These are phyloP conservation scores for Euplagia quadripunctaria DNA, from an alignment of 2,888 invertebrate genomes.

Conservation along the genomic window DNA sequence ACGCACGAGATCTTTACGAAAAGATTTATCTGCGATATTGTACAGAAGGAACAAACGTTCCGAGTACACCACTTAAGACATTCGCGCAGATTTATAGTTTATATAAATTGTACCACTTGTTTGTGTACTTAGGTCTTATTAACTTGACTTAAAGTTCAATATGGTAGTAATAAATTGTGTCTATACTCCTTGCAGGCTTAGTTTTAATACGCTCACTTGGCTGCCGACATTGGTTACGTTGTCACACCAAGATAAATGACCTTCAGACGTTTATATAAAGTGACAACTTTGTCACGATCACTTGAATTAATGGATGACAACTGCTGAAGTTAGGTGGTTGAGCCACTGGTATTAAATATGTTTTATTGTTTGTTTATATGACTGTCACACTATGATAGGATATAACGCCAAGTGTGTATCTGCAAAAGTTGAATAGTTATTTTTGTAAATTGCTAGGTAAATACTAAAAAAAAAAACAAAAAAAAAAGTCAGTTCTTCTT, in stretches of 20 bases:
- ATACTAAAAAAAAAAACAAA: too few species aligned
- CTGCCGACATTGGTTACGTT: slow-evolving; percentile 72
- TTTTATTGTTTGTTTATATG: slow-evolving; percentile 46
- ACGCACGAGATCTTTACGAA: slow-evolving; percentile 39
- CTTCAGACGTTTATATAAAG: slow-evolving; percentile 68
- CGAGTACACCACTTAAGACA: slow-evolving; percentile 66
- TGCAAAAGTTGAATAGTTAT: slow-evolving; percentile 34
- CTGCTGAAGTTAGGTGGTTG: slow-evolving; percentile 43
- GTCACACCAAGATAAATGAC: slow-evolving; percentile 79
- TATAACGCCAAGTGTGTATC: slow-evolving; percentile 34
- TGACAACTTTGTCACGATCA: slow-evolving; percentile 74
- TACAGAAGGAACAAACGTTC: slow-evolving; percentile 63
- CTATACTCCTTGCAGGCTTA: slow-evolving; percentile 62
- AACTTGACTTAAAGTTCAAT: slow-evolving; percentile 50
- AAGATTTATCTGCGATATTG: slow-evolving; percentile 60
- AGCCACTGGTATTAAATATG: slow-evolving; percentile 43
- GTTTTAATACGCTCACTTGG: slow-evolving; percentile 72
- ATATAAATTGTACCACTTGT: slow-evolving; percentile 51
- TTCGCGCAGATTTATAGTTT: slow-evolving; percentile 66
- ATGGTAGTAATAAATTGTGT: slow-evolving; percentile 44
- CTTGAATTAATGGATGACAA: slow-evolving; percentile 58
- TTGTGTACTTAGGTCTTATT: slow-evolving; percentile 48
- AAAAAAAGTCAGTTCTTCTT: too few species aligned
- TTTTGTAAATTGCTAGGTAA: slow-evolving; percentile 37
- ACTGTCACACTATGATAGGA: slow-evolving; percentile 37